Conservation (phyloP, 2,888 invertebrate species). For the Fragum fragum region DNA sequence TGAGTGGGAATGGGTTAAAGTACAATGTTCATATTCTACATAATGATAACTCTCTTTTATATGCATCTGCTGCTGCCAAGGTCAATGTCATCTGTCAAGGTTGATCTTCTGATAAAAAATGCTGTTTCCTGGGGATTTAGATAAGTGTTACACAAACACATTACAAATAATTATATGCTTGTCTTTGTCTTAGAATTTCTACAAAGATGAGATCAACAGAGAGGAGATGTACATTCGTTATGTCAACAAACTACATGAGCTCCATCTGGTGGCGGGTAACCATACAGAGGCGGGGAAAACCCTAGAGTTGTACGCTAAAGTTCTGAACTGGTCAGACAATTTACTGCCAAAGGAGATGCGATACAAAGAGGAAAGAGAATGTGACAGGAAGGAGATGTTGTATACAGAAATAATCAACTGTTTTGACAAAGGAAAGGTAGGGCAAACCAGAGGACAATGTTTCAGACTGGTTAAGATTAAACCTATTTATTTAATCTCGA, state of each 20-base stretch:
- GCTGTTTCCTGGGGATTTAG: no score
- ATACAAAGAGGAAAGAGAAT: constrained; percentile 93
- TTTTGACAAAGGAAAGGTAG: constrained; percentile 96
- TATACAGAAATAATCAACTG: constrained; percentile 96
- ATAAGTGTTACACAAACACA: no score
- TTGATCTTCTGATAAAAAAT: no score
- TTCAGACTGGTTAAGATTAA: no score
- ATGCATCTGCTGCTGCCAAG: no score
- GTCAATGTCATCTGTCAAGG: no score
- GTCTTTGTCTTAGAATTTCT: constrained; percentile 93
- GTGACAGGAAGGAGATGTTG: constrained; percentile 95
- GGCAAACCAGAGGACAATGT: neutral
- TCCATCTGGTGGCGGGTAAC: constrained; percentile 96
- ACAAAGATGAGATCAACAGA: constrained; percentile 97
- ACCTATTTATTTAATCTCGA: no score
- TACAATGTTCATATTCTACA: no score
- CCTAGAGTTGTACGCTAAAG: constrained; percentile 96
- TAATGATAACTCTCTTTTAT: no score
- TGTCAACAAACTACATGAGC: constrained; percentile 97
- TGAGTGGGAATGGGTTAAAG: no score
- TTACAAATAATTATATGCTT: no score
- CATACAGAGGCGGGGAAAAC: constrained; percentile 98
- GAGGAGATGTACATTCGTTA: constrained; percentile 98
- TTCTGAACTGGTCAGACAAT: constrained; percentile 92
- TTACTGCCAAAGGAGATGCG: constrained; percentile 84